Evolutionary conservation across 2,888 invertebrate genomes (phyloP).

Genomic region (Agonopterix subpropinquella): DNA sequence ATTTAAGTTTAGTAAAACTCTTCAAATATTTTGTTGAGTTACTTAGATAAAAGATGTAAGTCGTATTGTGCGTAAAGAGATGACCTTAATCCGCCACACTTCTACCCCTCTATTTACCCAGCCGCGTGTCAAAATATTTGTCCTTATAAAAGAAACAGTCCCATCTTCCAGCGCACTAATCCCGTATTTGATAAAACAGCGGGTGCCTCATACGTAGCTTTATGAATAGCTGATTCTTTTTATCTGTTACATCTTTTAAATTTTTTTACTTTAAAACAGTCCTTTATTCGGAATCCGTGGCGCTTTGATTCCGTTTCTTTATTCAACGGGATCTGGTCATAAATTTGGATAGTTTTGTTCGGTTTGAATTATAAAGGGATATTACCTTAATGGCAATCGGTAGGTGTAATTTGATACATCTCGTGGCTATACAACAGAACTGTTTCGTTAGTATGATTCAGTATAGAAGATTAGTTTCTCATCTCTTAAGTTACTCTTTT

Average conservation of each 20-base stretch:
- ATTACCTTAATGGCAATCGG: conserved; percentile 72
- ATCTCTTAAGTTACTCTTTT: conserved; percentile 12
- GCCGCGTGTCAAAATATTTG: conserved; percentile 67
- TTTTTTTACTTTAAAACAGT: conserved; percentile 45
- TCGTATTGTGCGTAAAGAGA: conserved; percentile 31
- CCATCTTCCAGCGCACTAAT: conserved; percentile 57
- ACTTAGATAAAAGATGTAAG: conserved; percentile 14
- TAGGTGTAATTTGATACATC: conserved; percentile 70
- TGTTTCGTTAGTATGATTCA: conserved; percentile 55
- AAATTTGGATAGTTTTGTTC: conserved; percentile 69
- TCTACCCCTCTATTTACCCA: conserved; percentile 47
- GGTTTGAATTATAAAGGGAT: conserved; percentile 69
- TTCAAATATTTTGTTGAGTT: background rate
- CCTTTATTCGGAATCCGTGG: conserved; percentile 60
- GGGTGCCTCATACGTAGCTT: conserved; percentile 56
- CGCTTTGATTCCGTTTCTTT: conserved; percentile 69
- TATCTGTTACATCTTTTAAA: conserved; percentile 59
- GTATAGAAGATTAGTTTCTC: conserved; percentile 32
- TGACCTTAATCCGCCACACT: conserved; percentile 47
- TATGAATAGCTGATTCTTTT: conserved; percentile 61
- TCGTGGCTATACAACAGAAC: conserved; percentile 47
- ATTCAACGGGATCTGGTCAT: conserved; percentile 67
- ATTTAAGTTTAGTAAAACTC: background rate
- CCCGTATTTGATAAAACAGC: conserved; percentile 70
- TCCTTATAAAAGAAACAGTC: conserved; percentile 46